These are phyloP conservation scores for Trichonephila clavata DNA, from an alignment of 1,140 invertebrate genomes.

Conservation along the genomic window DNA sequence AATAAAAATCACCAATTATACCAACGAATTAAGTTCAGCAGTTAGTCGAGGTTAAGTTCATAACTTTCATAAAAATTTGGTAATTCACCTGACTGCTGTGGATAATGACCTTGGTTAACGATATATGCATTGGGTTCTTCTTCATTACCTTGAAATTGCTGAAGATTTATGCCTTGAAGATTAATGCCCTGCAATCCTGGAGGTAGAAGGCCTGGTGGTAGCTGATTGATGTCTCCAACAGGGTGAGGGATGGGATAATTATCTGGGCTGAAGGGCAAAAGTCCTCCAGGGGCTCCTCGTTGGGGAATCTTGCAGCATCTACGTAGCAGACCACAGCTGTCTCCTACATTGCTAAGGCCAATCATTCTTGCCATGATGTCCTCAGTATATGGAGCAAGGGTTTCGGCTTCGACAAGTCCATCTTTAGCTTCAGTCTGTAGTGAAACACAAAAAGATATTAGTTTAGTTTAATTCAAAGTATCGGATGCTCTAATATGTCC, in stretches of 20 bases:
- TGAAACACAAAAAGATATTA: neutral
- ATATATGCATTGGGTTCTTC: constrained; percentile 21
- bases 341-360: constrained; percentile 62
- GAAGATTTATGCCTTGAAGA: constrained; percentile 9
- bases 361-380: constrained; percentile 78
- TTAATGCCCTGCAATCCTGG: constrained; percentile 33
- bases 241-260: constrained; percentile 68
- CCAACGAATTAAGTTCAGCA: neutral
- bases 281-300: constrained; percentile 60
- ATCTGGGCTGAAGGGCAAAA: constrained; percentile 73
- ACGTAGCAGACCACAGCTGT: constrained; percentile 78
- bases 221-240: constrained; percentile 55
- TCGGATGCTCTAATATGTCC: too few relatives aligned
- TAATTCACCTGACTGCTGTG: constrained; percentile 46
- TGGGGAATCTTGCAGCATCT: constrained; percentile 78
- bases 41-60: neutral
- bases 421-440: constrained; percentile 30
- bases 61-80: neutral
- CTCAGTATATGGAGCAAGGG: constrained; percentile 76
- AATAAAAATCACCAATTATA: too few relatives aligned
- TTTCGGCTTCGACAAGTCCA: constrained; percentile 9
- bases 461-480: too few relatives aligned
- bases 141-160: constrained; percentile 58
- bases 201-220: constrained; percentile 42
- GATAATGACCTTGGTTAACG: constrained; percentile 21